A percentile compares a stretch with the other conserved stretches of the same genome.
Evolutionary conservation across 2,797 vertebrate genomes (phyloP).

Genomic region (Hippoglossus hippoglossus): DNA sequence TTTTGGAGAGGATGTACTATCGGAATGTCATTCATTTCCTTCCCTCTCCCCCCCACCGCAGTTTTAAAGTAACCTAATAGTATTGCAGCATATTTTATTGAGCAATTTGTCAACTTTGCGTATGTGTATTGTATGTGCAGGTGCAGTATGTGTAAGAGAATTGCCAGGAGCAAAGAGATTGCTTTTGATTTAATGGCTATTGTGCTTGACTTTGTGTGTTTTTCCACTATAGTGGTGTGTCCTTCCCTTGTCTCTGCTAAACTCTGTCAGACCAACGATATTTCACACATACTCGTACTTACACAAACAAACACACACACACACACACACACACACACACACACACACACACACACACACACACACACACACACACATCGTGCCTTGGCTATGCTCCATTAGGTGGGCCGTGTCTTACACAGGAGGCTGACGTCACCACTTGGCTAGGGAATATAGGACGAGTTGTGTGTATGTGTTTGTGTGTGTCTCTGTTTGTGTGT

Average conservation of each 20-base stretch:
- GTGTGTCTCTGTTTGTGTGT: slow-evolving; percentile 49
- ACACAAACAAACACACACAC: slow-evolving; percentile 26
- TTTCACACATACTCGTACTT: slow-evolving; percentile 58
- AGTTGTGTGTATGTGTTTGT: slow-evolving; percentile 38
- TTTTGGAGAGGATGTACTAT: slow-evolving; percentile 67
- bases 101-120: slow-evolving; percentile 48
- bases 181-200: slow-evolving; percentile 77
- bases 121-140: slow-evolving; percentile 25
- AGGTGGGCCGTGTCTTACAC: slow-evolving; percentile 76
- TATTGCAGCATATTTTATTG: slow-evolving; percentile 43
- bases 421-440: slow-evolving; percentile 76
- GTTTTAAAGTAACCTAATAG: slow-evolving; percentile 68
- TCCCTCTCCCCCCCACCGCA: slow-evolving; percentile 41
- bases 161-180: slow-evolving; percentile 68
- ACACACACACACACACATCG: slow-evolving; percentile 33
- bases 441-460: slow-evolving; percentile 65
- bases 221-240: slow-evolving; percentile 60
- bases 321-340: slow-evolving; percentile 23
- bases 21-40: slow-evolving; percentile 72
- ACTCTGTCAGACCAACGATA: slow-evolving; percentile 61
- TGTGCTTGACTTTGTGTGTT: slow-evolving; percentile 72
- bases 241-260: slow-evolving; percentile 66
- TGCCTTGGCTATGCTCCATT: slow-evolving; percentile 79
- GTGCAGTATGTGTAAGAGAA: slow-evolving; percentile 49
- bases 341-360: slow-evolving; percentile 29